Conservation (phyloP, 1,140 invertebrate species). For the Cecropterus lyciades region DNA sequence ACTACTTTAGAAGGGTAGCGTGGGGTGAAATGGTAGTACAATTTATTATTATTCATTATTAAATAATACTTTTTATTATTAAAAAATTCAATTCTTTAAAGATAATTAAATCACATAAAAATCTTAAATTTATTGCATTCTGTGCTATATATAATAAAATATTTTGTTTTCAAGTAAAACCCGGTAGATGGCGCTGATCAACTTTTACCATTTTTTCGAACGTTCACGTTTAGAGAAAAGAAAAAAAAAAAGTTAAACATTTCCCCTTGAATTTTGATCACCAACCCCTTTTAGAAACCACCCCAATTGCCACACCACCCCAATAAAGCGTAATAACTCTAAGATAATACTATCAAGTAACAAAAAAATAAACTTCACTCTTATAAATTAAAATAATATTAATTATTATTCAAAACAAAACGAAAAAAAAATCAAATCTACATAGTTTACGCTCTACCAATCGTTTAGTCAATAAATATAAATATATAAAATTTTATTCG, state of each 20-base stretch:
- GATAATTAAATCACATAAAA: not conserved
- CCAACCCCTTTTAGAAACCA: not conserved
- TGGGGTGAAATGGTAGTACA: slow-evolving; percentile 6
- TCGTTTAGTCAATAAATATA: slow-evolving; percentile 66
- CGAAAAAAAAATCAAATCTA: slow-evolving; percentile 43
- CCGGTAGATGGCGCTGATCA: too few species aligned
- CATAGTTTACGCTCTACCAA: slow-evolving; percentile 58
- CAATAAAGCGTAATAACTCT: slow-evolving; percentile 62
- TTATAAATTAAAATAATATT: slow-evolving; percentile 40
- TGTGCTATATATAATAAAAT: too few species aligned
- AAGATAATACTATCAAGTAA: slow-evolving; percentile 78
- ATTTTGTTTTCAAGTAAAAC: too few species aligned
- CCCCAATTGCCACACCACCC: slow-evolving; percentile 39
- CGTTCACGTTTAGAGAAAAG: too few species aligned
- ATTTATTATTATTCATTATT: too few species aligned
- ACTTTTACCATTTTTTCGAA: too few species aligned
- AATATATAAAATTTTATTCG: slow-evolving; percentile 61
- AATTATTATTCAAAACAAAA: slow-evolving; percentile 21
- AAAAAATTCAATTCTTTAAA: too few species aligned
- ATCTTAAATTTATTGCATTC: too few species aligned
- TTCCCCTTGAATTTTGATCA: slow-evolving; percentile 5
- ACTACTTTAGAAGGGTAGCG: slow-evolving; percentile 54
- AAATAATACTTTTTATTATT: too few species aligned
- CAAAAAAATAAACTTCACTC: slow-evolving; percentile 74
- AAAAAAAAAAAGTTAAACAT: not conserved